These are phyloP conservation scores for Atopsyche davidsoni DNA, from an alignment of 1,140 invertebrate genomes.

Conservation along the genomic window DNA sequence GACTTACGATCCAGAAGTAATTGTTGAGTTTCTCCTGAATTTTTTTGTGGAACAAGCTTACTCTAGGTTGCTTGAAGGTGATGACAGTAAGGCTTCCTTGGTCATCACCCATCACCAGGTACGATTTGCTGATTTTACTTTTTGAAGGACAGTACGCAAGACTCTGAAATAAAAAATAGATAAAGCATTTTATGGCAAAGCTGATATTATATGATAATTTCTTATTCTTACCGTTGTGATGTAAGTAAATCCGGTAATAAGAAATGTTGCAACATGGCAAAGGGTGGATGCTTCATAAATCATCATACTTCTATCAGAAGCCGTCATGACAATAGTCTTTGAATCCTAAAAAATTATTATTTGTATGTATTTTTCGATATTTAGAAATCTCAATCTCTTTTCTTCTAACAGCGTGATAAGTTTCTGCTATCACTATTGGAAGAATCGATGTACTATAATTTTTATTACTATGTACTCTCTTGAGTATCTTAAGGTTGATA, in stretches of 20 bases:
- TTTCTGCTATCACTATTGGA: too few species aligned
- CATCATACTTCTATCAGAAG: conserved; percentile 42
- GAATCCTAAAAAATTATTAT: conserved; percentile 39
- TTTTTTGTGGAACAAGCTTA: conserved; percentile 38
- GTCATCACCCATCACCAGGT: conserved; percentile 42
- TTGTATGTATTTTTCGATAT: too few species aligned
- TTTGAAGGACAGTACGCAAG: conserved; percentile 32
- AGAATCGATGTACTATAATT: too few species aligned
- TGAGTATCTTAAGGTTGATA: too few species aligned
- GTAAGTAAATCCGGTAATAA: conserved; percentile 39
- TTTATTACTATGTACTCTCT: too few species aligned
- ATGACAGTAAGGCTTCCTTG: conserved; percentile 38
- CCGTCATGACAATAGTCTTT: conserved; percentile 39
- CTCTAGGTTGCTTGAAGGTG: conserved; percentile 40
- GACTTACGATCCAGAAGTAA: conserved; percentile 45
- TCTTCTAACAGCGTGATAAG: too few species aligned
- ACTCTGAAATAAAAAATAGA: conserved; percentile 28
- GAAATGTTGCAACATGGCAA: conserved; percentile 41
- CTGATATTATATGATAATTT: neutral
- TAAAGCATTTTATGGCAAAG: neutral
- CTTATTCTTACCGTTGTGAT: conserved; percentile 31
- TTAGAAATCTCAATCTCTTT: too few species aligned
- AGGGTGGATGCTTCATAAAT: conserved; percentile 44
- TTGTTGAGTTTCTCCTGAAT: conserved; percentile 40
- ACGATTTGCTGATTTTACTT: conserved; percentile 26